Evolutionary conservation across 2,797 vertebrate species (phyloP).

Genomic region (Pelochelys cantorii): DNA sequence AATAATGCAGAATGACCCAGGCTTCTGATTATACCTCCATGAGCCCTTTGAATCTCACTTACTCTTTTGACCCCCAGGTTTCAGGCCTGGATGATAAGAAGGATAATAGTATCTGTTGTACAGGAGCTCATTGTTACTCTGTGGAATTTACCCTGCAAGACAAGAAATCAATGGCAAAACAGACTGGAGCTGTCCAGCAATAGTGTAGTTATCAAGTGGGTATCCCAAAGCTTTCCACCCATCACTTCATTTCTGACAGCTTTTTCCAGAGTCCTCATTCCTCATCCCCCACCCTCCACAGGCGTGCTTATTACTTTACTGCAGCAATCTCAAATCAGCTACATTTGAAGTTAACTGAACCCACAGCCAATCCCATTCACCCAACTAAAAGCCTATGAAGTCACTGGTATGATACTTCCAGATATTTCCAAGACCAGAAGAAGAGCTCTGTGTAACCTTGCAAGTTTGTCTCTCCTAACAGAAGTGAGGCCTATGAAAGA

Average conservation of each 20-base stretch:
- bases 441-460: not conserved
- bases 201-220: not conserved
- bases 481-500: not conserved
- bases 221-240: not conserved
- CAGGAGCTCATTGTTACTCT: not conserved
- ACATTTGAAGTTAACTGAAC: not conserved
- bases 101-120: not conserved
- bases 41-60: not conserved
- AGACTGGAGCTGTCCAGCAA: not conserved
- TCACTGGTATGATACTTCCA: not conserved
- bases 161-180: not conserved
- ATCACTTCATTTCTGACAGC: not conserved
- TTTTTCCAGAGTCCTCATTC: not conserved
- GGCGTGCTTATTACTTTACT: not conserved
- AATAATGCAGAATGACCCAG: not conserved
- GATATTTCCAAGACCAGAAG: not conserved
- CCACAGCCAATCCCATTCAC: not conserved
- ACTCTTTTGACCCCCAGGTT: not conserved
- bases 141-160: not conserved
- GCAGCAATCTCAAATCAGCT: too few relatives aligned
- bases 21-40: not conserved
- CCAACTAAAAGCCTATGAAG: not conserved
- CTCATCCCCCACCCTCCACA: accelerated
- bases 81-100: not conserved
- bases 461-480: not conserved